Percentiles rank a stretch among this genome's conserved stretches.
Conservation (phyloP, 2,797 vertebrate species). For the Bradypodion pumilum region DNA sequence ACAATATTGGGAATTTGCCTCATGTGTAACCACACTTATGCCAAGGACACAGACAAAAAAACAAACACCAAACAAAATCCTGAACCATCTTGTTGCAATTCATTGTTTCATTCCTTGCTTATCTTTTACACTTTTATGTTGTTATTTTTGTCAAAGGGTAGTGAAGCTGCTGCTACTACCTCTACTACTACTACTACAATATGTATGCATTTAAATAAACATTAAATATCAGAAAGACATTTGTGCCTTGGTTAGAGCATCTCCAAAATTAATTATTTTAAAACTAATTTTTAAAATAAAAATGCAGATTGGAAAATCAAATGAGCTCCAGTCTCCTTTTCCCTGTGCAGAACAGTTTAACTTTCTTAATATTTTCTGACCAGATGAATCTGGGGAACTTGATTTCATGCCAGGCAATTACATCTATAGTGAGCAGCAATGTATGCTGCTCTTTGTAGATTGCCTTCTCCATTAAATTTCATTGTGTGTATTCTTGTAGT, state of each 20-base stretch:
- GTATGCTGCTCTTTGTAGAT: background rate
- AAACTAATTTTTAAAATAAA: background rate
- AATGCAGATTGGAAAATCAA: background rate
- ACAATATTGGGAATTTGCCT: background rate
- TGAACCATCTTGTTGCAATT: background rate
- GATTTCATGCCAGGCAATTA: background rate
- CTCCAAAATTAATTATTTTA: background rate
- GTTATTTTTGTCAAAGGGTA: too few relatives aligned
- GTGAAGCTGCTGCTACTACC: too few relatives aligned
- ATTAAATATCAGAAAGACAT: background rate
- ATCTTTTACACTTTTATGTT: background rate
- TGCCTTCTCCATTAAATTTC: slow-evolving; percentile 13
- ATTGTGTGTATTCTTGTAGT: slow-evolving; percentile 24
- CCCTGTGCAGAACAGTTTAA: background rate
- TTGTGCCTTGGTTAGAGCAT: background rate
- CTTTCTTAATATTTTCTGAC: slow-evolving; percentile 30
- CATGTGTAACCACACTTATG: background rate
- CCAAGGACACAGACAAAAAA: too few relatives aligned
- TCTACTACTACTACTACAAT: background rate
- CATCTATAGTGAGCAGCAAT: background rate
- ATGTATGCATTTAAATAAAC: background rate
- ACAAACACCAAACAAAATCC: too few relatives aligned
- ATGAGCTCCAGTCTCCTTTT: background rate
- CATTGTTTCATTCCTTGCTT: background rate
- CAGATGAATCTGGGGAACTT: background rate